Evolutionary conservation across 2,797 vertebrate genomes (phyloP).

Genomic region (Carcharodon carcharias): DNA sequence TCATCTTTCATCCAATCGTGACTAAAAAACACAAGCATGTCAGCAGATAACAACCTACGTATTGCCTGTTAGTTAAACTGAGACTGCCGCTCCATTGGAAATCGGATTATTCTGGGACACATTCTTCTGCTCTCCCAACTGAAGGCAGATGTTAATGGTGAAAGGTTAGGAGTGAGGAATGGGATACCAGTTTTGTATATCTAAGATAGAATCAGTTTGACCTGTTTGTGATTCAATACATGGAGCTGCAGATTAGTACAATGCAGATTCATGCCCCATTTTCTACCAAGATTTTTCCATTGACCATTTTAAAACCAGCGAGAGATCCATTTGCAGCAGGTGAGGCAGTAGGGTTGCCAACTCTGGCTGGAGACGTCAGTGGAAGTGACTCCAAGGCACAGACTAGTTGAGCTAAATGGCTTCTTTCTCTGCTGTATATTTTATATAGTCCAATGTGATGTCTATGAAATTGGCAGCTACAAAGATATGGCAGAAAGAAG

Average conservation of each 20-base stretch:
- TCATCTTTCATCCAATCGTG: conserved; percentile 21
- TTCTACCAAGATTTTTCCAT: not conserved
- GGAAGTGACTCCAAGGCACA: too few species aligned
- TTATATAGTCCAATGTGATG: too few species aligned
- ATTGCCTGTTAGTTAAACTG: not conserved
- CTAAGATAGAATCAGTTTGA: not conserved
- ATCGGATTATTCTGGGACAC: not conserved
- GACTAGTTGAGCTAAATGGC: too few species aligned
- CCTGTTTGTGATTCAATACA: not conserved
- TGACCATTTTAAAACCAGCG: not conserved
- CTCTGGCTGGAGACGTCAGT: too few species aligned
- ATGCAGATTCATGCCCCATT: not conserved
- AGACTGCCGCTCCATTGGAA: not conserved
- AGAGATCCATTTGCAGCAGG: too few species aligned
- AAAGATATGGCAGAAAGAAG: too few species aligned
- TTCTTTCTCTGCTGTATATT: too few species aligned
- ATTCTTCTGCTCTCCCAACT: not conserved
- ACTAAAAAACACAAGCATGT: not conserved
- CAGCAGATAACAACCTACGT: not conserved
- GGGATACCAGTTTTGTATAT: not conserved
- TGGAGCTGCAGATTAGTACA: not conserved
- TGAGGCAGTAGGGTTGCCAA: too few species aligned
- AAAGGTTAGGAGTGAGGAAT: not conserved
- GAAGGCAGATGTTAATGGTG: not conserved
- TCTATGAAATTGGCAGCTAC: too few species aligned